Conservation (phyloP, 2,888 invertebrate species). For the Pyralis farinalis region DNA sequence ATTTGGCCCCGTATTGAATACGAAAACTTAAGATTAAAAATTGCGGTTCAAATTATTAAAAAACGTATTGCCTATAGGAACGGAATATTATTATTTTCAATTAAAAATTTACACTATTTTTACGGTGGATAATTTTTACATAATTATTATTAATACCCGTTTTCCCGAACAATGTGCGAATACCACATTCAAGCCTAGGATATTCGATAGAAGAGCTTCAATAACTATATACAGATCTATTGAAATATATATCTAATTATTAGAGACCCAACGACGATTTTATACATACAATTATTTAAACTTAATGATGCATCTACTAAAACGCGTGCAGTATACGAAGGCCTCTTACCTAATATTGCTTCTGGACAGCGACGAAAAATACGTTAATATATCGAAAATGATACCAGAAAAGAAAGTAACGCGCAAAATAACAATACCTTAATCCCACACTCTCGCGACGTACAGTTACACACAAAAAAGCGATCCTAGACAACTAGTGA, state of each 20-base stretch:
- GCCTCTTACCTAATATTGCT: slow-evolving; percentile 54
- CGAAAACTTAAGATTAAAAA: slow-evolving; percentile 14
- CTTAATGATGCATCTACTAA: slow-evolving; percentile 17
- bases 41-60: slow-evolving; percentile 22
- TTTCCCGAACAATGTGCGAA: slow-evolving; percentile 40
- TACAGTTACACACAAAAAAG: slow-evolving; percentile 67
- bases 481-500: slow-evolving; percentile 44
- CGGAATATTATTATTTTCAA: slow-evolving; percentile 36
- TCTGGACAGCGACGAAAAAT: slow-evolving; percentile 29
- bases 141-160: slow-evolving; percentile 41
- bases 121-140: slow-evolving; percentile 23
- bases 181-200: slow-evolving; percentile 26
- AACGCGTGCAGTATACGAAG: slow-evolving; percentile 23
- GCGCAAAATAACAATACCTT: slow-evolving; percentile 51
- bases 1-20: slow-evolving; percentile 56
- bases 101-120: slow-evolving; percentile 27
- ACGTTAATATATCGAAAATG: slow-evolving; percentile 17
- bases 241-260: slow-evolving; percentile 14
- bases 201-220: slow-evolving; percentile 16
- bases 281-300: slow-evolving; percentile 11
- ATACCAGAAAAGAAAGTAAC: slow-evolving; percentile 20
- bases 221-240: slow-evolving; percentile 2
- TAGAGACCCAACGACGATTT: slow-evolving; percentile 11
- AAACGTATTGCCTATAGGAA: slow-evolving; percentile 58
- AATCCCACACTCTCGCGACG: slow-evolving; percentile 30